Evolutionary conservation across 2,888 invertebrate species (phyloP), one percentile per base, ranked within the genome.

Genomic region (Pammene aurita): DNA sequence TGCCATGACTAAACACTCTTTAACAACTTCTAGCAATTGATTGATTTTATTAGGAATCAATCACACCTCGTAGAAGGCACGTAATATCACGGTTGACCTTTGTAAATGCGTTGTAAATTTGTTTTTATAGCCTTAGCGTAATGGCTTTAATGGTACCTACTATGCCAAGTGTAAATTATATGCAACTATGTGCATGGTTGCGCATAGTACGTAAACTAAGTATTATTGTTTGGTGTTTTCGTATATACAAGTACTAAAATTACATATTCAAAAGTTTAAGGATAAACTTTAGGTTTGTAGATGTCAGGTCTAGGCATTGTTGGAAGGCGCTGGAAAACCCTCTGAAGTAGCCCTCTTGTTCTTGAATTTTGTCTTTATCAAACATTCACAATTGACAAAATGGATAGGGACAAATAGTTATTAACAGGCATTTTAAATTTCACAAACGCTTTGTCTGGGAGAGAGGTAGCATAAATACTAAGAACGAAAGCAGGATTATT

Each of bases 1-100:
- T 82, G 81, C 78, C 80, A 79, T 81, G 81, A 81, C 82, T 89
- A 90, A 87, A 90, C 85, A 80, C 82, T 26, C 26, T 26, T 89
- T 90, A 88, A 90, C 85, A 80, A 86, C 85, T 84, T 83, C 80
- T 79, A 76, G 87, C 85, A 86, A 88, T 90, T 89, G 91, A 90
- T 88, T 87, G 80, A 72, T 77, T 90, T 92, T 90, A 92, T 86
- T 84, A 85, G 81, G 79, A 86, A 90, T 90, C 90, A 88, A 90
- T 90, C 88, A 87, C 81, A 75, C 34, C 18, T 41, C 50, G 62
- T 62, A 62, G 66, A 71, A 72, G 72, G 72, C 69, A 70, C 72
- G 41, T 61, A 60, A 46, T 42, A 44, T 46, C 57, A 54, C 44
- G 63, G 52, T 75, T 79, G 80, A 80, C 82, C 76, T 80, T 77